Conservation (phyloP, 2,888 invertebrate genomes). For the Sesamia inferens region DNA sequence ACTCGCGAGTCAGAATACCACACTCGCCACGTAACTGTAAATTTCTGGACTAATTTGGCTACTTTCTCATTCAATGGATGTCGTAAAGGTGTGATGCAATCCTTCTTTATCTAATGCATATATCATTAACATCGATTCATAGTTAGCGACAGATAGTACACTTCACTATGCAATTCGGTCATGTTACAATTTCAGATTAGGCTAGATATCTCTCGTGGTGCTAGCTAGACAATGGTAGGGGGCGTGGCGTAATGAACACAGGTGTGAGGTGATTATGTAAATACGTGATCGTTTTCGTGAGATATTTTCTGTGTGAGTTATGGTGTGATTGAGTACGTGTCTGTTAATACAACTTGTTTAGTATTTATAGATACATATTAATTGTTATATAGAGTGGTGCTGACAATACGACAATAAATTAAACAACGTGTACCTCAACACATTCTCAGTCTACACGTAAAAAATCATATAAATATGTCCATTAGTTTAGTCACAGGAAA, state of each 20-base stretch:
- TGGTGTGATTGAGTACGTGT: slow-evolving; percentile 11
- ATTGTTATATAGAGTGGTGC: too few relatives aligned
- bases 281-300: slow-evolving; percentile 61
- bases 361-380: too few relatives aligned
- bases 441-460: too few relatives aligned
- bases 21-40: neutral
- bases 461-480: too few relatives aligned
- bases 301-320: slow-evolving; percentile 59
- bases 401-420: too few relatives aligned
- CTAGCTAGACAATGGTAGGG: slow-evolving; percentile 74
- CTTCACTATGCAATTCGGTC: slow-evolving; percentile 64
- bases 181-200: slow-evolving; percentile 65
- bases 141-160: neutral
- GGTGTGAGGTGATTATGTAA: slow-evolving; percentile 70
- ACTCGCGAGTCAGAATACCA: neutral
- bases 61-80: neutral
- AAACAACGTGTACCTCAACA: too few relatives aligned
- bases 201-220: slow-evolving; percentile 68
- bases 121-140: slow-evolving; percentile 17
- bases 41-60: neutral
- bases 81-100: neutral
- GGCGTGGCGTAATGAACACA: slow-evolving; percentile 71
- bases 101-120: slow-evolving; percentile 3
- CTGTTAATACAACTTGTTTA: neutral
- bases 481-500: too few relatives aligned